Percentiles rank a stretch among this genome's conserved stretches.
Evolutionary conservation across 2,888 invertebrate species (phyloP).

Genomic region (Tortricodes alternella): DNA sequence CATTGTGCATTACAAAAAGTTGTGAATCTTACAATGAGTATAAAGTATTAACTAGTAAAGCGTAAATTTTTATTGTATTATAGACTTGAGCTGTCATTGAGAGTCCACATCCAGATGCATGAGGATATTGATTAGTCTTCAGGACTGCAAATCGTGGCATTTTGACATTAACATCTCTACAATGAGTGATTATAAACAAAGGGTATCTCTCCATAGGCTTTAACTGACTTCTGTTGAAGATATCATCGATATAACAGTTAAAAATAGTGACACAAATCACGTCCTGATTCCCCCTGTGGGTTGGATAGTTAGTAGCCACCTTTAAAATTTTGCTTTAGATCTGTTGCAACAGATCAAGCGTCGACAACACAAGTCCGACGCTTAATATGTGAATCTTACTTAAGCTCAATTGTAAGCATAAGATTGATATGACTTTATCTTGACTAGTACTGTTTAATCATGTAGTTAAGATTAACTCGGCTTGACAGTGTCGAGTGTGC

Average conservation of each 20-base stretch:
- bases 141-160: neutral
- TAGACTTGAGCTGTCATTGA: conserved; percentile 44
- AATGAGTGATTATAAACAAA: no score
- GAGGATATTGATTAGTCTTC: conserved; percentile 20
- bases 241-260: no score
- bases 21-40: conserved; percentile 48
- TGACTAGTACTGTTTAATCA: conserved; percentile 67
- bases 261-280: no score
- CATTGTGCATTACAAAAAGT: conserved; percentile 67
- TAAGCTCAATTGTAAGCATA: conserved; percentile 47
- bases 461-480: conserved; percentile 65
- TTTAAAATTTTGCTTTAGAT: no score
- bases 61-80: conserved; percentile 74
- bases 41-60: conserved; percentile 68
- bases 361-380: conserved; percentile 36
- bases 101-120: neutral
- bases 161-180: no score
- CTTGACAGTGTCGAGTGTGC: conserved; percentile 60
- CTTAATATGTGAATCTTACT: conserved; percentile 55
- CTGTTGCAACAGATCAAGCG: conserved; percentile 40
- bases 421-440: conserved; percentile 70
- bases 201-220: no score
- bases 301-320: conserved; percentile 2
- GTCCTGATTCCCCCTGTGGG: neutral
- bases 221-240: no score